These are phyloP conservation scores for Hypotaenidia philippensis DNA, from an alignment of 2,797 vertebrate species.

Conservation along the genomic window DNA sequence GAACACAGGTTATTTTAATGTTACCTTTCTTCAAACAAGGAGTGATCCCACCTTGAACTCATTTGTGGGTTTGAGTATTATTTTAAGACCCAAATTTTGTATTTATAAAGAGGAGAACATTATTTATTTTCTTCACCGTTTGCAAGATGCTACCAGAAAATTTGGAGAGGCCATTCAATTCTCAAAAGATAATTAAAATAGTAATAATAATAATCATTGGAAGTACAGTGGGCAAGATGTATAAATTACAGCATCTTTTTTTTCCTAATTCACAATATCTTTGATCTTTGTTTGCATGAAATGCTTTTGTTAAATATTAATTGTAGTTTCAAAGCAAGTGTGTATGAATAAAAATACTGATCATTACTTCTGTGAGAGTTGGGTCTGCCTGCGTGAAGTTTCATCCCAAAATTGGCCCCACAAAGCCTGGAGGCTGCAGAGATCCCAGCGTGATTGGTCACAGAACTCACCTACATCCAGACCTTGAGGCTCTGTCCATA, in stretches of 20 bases:
- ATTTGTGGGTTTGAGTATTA: neutral
- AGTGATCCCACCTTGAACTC: neutral
- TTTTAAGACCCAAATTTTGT: slow-evolving; percentile 3
- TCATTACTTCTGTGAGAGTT: slow-evolving; percentile 23
- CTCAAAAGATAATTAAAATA: neutral
- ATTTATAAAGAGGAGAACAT: slow-evolving; percentile 26
- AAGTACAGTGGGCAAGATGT: slow-evolving; percentile 25
- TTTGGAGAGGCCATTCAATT: neutral
- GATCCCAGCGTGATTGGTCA: rapidly evolving
- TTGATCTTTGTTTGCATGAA: slow-evolving; percentile 78
- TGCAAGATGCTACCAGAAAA: slow-evolving; percentile 1
- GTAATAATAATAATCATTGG: neutral
- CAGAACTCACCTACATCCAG: rapidly evolving
- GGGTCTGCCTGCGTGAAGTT: neutral
- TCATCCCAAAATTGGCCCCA: rapidly evolving
- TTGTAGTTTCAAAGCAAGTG: slow-evolving; percentile 78
- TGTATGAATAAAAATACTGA: slow-evolving; percentile 80
- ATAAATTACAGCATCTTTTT: slow-evolving; percentile 41
- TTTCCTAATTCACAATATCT: neutral
- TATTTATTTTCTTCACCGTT: slow-evolving; percentile 40
- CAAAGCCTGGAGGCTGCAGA: neutral
- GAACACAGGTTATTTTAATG: neutral
- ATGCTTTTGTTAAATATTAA: slow-evolving; percentile 77
- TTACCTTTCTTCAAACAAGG: neutral
- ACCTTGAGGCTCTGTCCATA: neutral